Evolutionary conservation across 2,113 vertebrate genomes (phyloP), one percentile per base, ranked within the genome.

Genomic region (Rostratula benghalensis): DNA sequence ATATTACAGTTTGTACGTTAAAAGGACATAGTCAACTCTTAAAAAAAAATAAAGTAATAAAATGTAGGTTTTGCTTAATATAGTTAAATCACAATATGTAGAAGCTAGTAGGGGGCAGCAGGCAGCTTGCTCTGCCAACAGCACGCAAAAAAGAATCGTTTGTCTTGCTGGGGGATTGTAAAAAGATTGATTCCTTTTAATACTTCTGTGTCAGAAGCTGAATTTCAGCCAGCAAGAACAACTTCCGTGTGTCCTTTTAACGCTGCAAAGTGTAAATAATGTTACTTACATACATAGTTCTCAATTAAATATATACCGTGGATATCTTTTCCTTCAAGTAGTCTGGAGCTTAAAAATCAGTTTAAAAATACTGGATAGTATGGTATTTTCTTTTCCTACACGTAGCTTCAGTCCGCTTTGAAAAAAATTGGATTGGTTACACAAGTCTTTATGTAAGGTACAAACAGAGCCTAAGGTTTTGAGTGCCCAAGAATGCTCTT

Each of bases 391-490:
- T 81, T 90, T 94, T 83, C 64, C 43, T 96, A 54, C 60, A 73
- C 69, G 8, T 90, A 94, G 89, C 76, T 81, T 96, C 87, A 93
- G 82, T 90, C 78, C 82, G 31, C 76, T 76, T 92, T 57, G 84
- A 87, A 94, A 90, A 96, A 87, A 96, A 94, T 94, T 96, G 95
- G 78, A 96, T 89, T 87, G 94, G 48, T 88, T 97, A 71, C 96
- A 83, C 90, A 95, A 97, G 95, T 95, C 91, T 95, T 87, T 87
- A 71, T 81, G 50, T 96, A 96, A 97, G 97, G 97, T 98, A 98
- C 98, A 98, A 98, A 97, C 97, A 98, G 98, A 98, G 98, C 98
- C 98, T 98, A 98, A 98, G 96, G 97, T 97, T 94, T 89, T 96
- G 97, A 96, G 97, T 95, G 90, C 83, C 91, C 89, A 91, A 84